phyloP scores from a whole-genome alignment of 92 coral and sea anemone species.

The Parazoanthus atlanticus region DNA sequence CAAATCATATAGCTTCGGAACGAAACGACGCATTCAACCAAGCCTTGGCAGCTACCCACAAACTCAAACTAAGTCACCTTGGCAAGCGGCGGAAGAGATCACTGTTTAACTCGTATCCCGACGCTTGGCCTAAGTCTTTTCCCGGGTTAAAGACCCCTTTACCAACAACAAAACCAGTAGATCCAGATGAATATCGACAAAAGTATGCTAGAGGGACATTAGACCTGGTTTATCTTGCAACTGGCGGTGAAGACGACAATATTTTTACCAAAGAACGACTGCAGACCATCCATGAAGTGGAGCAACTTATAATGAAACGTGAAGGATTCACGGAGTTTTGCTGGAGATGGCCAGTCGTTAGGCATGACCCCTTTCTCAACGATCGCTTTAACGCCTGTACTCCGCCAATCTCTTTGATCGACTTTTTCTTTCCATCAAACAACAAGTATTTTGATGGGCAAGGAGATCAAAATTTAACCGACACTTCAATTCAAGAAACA shows the following conservation, averaged over 20 bases:
- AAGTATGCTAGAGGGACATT: conserved; percentile 53
- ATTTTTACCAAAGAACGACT: conserved; percentile 86
- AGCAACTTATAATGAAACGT: conserved; percentile 73
- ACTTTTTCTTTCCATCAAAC: conserved; percentile 80
- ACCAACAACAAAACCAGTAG: conserved; percentile 35
- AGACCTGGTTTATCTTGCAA: conserved; percentile 86
- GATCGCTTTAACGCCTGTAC: conserved; percentile 67
- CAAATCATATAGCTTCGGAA: conserved; percentile 72
- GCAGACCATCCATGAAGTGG: conserved; percentile 70
- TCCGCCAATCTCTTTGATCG: conserved; percentile 84
- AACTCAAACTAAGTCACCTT: background rate
- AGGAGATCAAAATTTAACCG: conserved; percentile 54
- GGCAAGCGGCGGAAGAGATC: conserved; percentile 29
- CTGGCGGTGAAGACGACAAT: conserved; percentile 69
- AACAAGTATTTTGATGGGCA: conserved; percentile 45
- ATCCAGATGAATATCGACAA: conserved; percentile 51
- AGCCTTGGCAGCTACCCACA: conserved; percentile 50
- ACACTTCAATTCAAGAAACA: conserved; percentile 58
- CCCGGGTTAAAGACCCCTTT: conserved; percentile 6
- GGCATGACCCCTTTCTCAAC: conserved; percentile 61
- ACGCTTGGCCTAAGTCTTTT: conserved; percentile 47
- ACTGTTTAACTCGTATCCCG: background rate
- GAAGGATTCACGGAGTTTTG: conserved; percentile 73
- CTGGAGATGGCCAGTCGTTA: conserved; percentile 64
- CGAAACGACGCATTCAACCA: conserved; percentile 62